Evolutionary conservation across 2,797 vertebrate species (phyloP).

Genomic region (Sebastes vulpes): DNA sequence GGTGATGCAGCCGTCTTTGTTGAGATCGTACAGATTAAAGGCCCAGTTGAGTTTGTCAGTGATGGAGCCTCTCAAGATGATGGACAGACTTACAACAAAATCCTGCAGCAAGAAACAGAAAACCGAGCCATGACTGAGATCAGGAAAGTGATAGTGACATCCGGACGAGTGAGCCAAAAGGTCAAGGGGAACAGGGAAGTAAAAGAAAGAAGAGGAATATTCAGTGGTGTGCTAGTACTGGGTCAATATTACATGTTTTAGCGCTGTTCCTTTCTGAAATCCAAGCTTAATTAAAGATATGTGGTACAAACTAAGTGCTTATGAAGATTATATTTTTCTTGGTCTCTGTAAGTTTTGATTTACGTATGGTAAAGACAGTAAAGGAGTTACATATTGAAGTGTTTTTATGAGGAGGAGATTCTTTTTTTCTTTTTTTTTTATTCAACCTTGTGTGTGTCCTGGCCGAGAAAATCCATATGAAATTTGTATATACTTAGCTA

Average conservation of each 20-base stretch:
- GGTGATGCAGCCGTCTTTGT: conserved; percentile 99
- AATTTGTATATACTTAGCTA: background rate
- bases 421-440: background rate
- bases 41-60: conserved; percentile 97
- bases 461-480: background rate
- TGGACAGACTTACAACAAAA: conserved; percentile 94
- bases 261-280: background rate
- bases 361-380: background rate
- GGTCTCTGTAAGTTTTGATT: background rate
- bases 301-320: background rate
- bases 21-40: conserved; percentile 97
- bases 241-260: background rate
- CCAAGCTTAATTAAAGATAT: background rate
- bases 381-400: too few relatives aligned
- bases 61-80: conserved; percentile 94
- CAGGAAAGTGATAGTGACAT: background rate
- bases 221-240: background rate
- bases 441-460: background rate
- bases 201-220: background rate
- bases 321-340: background rate
- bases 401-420: background rate
- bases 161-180: background rate
- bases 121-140: background rate
- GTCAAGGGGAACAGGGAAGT: background rate
- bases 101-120: conserved; percentile 82